Evolutionary conservation across 2,113 vertebrate species (phyloP).

Genomic region (Ammodytes dubius): DNA sequence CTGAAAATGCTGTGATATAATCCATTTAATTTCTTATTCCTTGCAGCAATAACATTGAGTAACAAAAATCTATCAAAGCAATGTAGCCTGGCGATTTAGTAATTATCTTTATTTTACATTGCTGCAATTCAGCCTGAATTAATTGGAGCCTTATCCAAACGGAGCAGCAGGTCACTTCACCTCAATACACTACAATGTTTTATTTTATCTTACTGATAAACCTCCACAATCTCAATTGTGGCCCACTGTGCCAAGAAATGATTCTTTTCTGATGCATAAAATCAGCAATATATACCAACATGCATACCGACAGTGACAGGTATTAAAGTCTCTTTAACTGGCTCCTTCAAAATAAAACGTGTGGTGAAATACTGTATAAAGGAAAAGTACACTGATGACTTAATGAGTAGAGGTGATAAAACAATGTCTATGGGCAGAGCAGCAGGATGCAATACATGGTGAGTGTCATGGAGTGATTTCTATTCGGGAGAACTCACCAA

Average conservation of each 20-base stretch:
- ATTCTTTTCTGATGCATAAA: constrained; percentile 77
- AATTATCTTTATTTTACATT: constrained; percentile 89
- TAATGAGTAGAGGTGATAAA: constrained; percentile 29
- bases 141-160: constrained; percentile 86
- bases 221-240: constrained; percentile 79
- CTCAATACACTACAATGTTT: constrained; percentile 81
- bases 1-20: constrained; percentile 88
- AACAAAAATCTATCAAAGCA: constrained; percentile 86
- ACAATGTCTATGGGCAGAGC: constrained; percentile 14
- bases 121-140: constrained; percentile 84
- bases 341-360: constrained; percentile 49
- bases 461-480: constrained; percentile 62
- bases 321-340: constrained; percentile 59
- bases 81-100: constrained; percentile 86
- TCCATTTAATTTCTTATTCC: constrained; percentile 88
- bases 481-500: constrained; percentile 60
- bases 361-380: background rate
- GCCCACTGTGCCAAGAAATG: constrained; percentile 73
- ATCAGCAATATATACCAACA: constrained; percentile 65
- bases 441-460: constrained; percentile 35
- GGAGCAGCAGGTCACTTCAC: constrained; percentile 86
- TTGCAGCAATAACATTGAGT: constrained; percentile 83
- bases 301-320: constrained; percentile 37
- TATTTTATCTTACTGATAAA: constrained; percentile 83
- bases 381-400: background rate